Base-by-base conservation (phyloP, 2,888 invertebrate genomes). In the Agrotis puta region DNA sequence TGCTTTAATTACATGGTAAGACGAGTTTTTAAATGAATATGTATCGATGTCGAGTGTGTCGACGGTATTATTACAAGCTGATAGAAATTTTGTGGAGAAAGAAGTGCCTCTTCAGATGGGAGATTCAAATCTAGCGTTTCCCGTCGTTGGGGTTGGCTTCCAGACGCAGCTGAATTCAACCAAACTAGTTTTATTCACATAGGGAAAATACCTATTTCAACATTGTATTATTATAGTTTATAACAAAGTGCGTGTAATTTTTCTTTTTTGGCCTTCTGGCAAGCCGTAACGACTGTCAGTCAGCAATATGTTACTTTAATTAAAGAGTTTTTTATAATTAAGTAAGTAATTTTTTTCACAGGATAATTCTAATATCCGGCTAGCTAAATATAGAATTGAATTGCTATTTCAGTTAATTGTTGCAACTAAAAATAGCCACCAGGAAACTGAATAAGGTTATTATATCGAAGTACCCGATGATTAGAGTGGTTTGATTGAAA, bases 361-460 rank as follows among this genome's bases (percentile, higher is more conserved):
- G 18, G 18, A 24, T 53, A 53, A 24, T 53, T 18, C 16, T 53
- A 18, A 9, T 6, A 53, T 9, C 18, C n/a, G n/a, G 48, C 39
- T 11, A 22, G 0, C 22, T 39, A 58, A 43, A 65, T 54, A 56
- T 56, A 39, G 16, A 2, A 33, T 45, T 20, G 14, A 16, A 70
- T 51, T 16, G 43, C 16, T 53, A 64, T 50, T 47, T 51, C 43
- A 53, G 24, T 61, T 50, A 63, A 75, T 66, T 67, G 57, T 66
- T 67, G 59, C 14, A 62, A 22, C n/a, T 43, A 50, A 76, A 74
- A 73, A 66, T 67, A 74, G 27, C 45, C 50, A 79, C 50, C 69
- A 78, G 82, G 87, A 87, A 87, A 72, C 59, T 53, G 54, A 63
- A 14, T 54, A 58, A 20, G 11, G 18, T 62, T 18, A 57, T 53